Percentiles rank a stretch among this genome's conserved stretches.
These are phyloP conservation scores for Laothoe populi DNA, from an alignment of 2,888 invertebrate species.

Conservation along the genomic window DNA sequence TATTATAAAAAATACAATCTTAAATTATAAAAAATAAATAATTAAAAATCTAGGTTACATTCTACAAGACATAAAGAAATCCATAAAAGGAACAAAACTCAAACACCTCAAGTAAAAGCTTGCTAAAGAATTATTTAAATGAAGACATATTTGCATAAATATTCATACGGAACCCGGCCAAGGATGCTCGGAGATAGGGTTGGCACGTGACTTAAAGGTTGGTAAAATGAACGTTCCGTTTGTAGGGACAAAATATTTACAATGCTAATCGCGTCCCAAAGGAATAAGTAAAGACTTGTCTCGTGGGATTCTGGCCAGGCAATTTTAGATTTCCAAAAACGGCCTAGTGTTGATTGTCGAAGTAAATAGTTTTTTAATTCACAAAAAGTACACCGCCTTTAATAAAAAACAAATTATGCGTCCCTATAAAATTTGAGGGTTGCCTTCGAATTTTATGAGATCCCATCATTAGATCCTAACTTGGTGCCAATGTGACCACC, in stretches of 20 bases:
- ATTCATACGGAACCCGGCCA: conserved; percentile 30
- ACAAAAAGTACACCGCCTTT: no score
- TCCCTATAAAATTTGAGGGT: no score
- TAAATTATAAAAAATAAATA: no score
- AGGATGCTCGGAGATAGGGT: conserved; percentile 27
- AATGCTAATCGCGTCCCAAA: not conserved
- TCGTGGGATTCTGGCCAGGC: not conserved
- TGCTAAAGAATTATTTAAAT: conserved; percentile 29
- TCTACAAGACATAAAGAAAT: conserved; percentile 28
- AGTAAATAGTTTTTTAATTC: no score
- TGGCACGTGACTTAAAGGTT: conserved; percentile 13
- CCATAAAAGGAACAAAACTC: conserved; percentile 26
- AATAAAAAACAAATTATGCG: no score
- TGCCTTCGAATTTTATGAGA: no score
- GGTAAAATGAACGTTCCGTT: not conserved
- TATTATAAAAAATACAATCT: no score
- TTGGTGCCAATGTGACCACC: no score
- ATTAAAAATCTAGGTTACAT: not conserved
- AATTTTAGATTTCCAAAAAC: not conserved
- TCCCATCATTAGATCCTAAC: no score
- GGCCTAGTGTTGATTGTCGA: no score
- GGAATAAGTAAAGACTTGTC: no score
- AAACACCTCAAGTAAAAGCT: conserved; percentile 26
- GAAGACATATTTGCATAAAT: conserved; percentile 31
- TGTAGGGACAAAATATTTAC: not conserved